Evolutionary conservation across 2,113 vertebrate genomes (phyloP), one percentile per base, ranked within the genome.

Genomic region (Trinectes maculatus): DNA sequence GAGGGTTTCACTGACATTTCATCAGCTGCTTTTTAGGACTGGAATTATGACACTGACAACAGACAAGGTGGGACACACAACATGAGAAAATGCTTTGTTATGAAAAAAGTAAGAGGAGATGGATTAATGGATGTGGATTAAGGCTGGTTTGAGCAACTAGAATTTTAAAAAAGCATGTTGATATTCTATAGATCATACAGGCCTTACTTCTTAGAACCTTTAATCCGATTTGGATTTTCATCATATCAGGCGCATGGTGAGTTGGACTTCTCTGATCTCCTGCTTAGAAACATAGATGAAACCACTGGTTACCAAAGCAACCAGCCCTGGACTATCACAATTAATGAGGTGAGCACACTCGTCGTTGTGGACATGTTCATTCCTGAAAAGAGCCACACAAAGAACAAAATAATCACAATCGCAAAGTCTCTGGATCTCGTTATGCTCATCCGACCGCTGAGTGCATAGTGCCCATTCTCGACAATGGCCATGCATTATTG

Each of bases 181-280:
- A n/a, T n/a, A n/a, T n/a, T n/a, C n/a, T n/a, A n/a, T n/a, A n/a
- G n/a, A n/a, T n/a, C n/a, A n/a, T n/a, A n/a, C n/a, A n/a, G n/a
- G 2, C 39, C 13, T 16, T n/a, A 59, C 0, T 0, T 9, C 11
- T 44, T 34, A 15, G 21, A 54, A 77, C 15, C 28, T 6, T 28
- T 18, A 1, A 13, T 28, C 82, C 48, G 66, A 16, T 47, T 9
- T 9, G n/a, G 29, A 25, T 37, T 24, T 0, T 59, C n/a, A 18
- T 59, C n/a, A 18, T 84, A 64, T 71, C 89, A 57, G 64, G 70
- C 57, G 0, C 44, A 74, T 22, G 47, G 44, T 39, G 91, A 91
- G 64, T 79, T 95, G 39, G 94, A 97, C 18, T 86, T 96, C 19
- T 85, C 94, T 60, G 95, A 97, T 44, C 92, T 95, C 2, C 91